Evolutionary conservation across 2,888 invertebrate species (phyloP), one percentile per base, ranked within the genome.

Genomic region (Cotesia congregata): DNA sequence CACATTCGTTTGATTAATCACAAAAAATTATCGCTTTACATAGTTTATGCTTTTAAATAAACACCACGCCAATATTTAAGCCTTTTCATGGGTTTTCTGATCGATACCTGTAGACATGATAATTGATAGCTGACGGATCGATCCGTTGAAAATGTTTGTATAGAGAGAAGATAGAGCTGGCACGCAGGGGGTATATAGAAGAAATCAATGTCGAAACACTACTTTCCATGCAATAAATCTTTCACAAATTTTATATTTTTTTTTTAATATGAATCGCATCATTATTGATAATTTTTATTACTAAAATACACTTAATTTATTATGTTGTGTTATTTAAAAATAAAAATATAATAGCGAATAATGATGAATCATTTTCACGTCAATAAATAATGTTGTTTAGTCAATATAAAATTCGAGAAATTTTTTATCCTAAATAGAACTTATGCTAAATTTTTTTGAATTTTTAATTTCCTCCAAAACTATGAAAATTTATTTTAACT

Each of bases 111-210:
- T 72, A 61, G 76, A 68, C 67, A 40, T 30, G 76, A 79, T 80
- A 81, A 80, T 81, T 78, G 80, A 79, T 80, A 78, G 78, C 76
- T 75, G 75, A 67, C 70, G 73, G 69, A 80, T 80, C 79, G 80
- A 80, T 79, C 74, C 69, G 74, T 65, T 76, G 77, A 72, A 78
- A 80, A 80, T 80, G 79, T 80, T 79, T 80, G 78, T 72, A 30
- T 70, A 78, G 65, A 74, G 72, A 50, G 50, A 12, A 50, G 50
- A 77, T 39, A 64, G 50, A 39, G 30, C 39, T 39, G 67, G 72
- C 61, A 65, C 74, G 68, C 72, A 72, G 71, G 39, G 17, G 50
- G 20, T 41, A 68, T n/a, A 30, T 9, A 70, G 59, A 70, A 59
- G 59, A 30, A 69, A 69, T 50, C 59, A 20, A 59, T 59, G 20